Percentiles rank a stretch among this genome's conserved stretches.
These are phyloP conservation scores for Lucinisca nassula DNA, from an alignment of 2,888 invertebrate genomes.

Conservation along the genomic window DNA sequence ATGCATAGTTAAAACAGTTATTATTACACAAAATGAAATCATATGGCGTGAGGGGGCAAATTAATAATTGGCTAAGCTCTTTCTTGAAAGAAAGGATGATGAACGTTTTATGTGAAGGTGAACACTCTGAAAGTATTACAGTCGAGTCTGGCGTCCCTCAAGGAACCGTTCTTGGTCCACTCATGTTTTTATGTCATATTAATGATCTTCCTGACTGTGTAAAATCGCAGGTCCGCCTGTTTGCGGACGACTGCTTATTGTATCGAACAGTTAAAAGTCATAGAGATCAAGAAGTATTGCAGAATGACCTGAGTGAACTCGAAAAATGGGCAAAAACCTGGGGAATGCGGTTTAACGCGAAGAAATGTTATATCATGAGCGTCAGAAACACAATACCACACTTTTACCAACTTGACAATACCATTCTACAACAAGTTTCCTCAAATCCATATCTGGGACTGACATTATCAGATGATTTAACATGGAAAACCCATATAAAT, in stretches of 20 bases:
- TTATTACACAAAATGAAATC: slow-evolving; percentile 15
- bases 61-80: background rate
- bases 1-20: too few relatives aligned
- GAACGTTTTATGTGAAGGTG: slow-evolving; percentile 28
- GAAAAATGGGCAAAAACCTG: slow-evolving; percentile 13
- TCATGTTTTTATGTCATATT: slow-evolving; percentile 27
- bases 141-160: slow-evolving; percentile 31
- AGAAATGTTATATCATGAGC: slow-evolving; percentile 39
- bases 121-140: background rate
- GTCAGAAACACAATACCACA: too few relatives aligned
- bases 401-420: background rate
- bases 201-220: slow-evolving; percentile 4
- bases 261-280: background rate
- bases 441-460: slow-evolving; percentile 28
- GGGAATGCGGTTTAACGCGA: slow-evolving; percentile 34
- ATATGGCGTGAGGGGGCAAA: slow-evolving; percentile 8
- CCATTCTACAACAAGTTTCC: slow-evolving; percentile 24
- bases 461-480: slow-evolving; percentile 37
- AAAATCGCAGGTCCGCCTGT: background rate
- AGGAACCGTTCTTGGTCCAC: slow-evolving; percentile 26
- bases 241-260: slow-evolving; percentile 10
- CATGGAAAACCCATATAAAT: slow-evolving; percentile 40
- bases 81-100: slow-evolving; percentile 25
- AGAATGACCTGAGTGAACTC: slow-evolving; percentile 15
- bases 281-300: background rate